Evolutionary conservation across 2,113 vertebrate species (phyloP).

Genomic region (Lathamus discolor): DNA sequence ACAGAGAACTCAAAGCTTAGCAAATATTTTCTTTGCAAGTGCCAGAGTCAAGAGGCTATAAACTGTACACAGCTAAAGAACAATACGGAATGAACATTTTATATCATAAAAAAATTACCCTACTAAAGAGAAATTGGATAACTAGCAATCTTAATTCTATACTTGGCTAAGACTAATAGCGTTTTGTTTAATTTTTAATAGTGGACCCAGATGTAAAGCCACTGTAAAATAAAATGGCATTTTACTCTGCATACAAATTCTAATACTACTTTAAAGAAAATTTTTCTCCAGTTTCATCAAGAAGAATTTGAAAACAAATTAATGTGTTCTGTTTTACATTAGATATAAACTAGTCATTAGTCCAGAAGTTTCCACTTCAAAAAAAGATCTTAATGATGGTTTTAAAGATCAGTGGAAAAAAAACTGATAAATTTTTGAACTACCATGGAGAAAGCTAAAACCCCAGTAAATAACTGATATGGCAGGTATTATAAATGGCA

Average conservation of each 20-base stretch:
- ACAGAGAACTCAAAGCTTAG: constrained; percentile 8
- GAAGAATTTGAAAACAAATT: neutral
- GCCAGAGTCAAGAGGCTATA: constrained; percentile 13
- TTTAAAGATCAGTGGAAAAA: neutral
- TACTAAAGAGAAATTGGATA: neutral
- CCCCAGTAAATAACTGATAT: neutral
- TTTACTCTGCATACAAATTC: neutral
- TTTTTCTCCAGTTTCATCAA: neutral
- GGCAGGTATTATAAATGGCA: neutral
- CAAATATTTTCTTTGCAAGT: constrained; percentile 47
- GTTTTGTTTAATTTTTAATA: neutral
- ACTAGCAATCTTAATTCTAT: neutral
- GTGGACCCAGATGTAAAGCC: neutral
- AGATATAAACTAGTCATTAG: neutral
- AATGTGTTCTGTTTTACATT: neutral
- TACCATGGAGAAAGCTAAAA: neutral
- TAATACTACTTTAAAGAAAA: neutral
- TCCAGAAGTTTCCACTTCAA: neutral
- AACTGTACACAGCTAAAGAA: neutral
- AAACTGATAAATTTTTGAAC: neutral
- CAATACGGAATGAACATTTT: neutral
- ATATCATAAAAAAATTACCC: neutral
- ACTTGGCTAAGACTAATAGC: neutral
- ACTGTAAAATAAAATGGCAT: neutral
- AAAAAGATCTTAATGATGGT: neutral